phyloP scores from a whole-genome alignment of 1,140 invertebrate genomes.

The Potamilus streckersoni region DNA sequence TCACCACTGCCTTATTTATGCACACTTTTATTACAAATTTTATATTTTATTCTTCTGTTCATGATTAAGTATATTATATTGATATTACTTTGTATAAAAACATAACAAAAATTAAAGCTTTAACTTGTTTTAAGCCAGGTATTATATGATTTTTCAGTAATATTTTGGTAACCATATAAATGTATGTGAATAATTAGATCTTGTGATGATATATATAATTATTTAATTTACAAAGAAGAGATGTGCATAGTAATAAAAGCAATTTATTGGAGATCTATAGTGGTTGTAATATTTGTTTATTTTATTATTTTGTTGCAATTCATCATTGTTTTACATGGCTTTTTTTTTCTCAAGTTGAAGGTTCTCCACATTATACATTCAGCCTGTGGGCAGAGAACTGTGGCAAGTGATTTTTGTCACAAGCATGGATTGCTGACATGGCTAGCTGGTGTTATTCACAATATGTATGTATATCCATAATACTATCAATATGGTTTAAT shows the following conservation, averaged over 20 bases:
- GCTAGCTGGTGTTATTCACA: conserved; percentile 35
- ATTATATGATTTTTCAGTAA: too few relatives aligned
- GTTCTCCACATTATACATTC: conserved; percentile 44
- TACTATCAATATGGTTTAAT: background rate
- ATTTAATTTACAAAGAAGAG: background rate
- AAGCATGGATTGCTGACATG: conserved; percentile 50
- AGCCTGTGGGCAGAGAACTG: conserved; percentile 43
- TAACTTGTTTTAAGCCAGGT: too few relatives aligned
- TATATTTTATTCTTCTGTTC: too few relatives aligned
- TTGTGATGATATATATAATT: background rate
- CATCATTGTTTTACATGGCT: background rate
- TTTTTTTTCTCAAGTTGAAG: conserved; percentile 16
- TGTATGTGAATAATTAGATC: background rate
- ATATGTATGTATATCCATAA: conserved; percentile 29
- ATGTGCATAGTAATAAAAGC: background rate
- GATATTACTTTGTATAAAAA: too few relatives aligned
- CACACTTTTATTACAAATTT: too few relatives aligned
- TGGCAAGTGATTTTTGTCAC: conserved; percentile 46
- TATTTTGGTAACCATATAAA: too few relatives aligned
- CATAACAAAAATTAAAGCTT: too few relatives aligned
- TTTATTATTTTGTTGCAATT: background rate
- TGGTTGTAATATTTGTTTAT: background rate
- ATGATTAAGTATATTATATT: too few relatives aligned
- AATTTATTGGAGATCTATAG: background rate
- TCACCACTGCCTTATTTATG: background rate